Base-by-base conservation (phyloP, 2,797 vertebrate genomes). In the Cossypha polioptera region DNA sequence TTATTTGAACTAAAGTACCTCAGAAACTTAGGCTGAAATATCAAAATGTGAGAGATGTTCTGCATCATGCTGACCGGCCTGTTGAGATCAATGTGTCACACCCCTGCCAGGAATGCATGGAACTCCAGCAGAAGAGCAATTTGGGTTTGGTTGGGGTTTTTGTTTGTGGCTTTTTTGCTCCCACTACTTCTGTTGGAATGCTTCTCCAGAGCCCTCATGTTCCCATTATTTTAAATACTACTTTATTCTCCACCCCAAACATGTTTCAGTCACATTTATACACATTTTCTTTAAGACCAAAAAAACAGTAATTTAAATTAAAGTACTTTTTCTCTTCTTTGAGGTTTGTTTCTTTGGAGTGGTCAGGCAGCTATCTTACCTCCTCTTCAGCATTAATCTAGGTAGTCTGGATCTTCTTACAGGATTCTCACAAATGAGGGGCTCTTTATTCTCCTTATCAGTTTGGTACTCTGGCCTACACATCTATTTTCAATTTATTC, bases 121-220 rank as follows among this genome's bases (percentile, higher is more conserved):
- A 90, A 51, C 80, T 79, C 67, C 50, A 42, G n/a, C 58, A 73
- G 40, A 81, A 84, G 35, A 69, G n/a, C 40, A 40, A 11, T 84
- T 86, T n/a, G 47, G 22, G 17, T 86, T 95, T 78, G 40, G 21
- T 19, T 47, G 66, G 24, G 35, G 14, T 16, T 91, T 94, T 72
- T 75, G 21, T 8, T 50, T 93, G 74, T 43, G 71, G 62, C 16
- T 84, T 76, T 92, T 85, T 92, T 75, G 16, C 28, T 84, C 59
- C 40, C 28, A 43, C 54, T 61, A 2, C 20, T 86, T 74, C 54
- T 79, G 3, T 24, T 9, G 16, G 51, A 85, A 85, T 79, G 78
- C 63, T 93, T 69, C 68, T 82, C 21, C 50, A 58, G 42, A 57
- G 17, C 22, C 12, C 11, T 35, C 3, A 3, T 57, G 38, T 55